Evolutionary conservation across 2,797 vertebrate species (phyloP).

Genomic region (Moxostoma hubbsi): DNA sequence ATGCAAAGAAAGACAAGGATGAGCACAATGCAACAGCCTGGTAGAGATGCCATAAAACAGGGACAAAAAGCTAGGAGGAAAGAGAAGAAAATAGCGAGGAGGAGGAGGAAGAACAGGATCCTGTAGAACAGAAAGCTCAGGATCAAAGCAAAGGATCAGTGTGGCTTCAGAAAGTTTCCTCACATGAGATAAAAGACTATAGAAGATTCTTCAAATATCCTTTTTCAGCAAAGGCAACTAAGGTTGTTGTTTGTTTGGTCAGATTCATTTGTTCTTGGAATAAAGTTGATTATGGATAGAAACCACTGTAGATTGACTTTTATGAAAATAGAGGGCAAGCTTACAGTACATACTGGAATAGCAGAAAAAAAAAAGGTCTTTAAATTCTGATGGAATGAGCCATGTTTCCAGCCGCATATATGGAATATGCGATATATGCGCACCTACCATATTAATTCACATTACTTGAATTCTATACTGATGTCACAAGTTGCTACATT

Average conservation of each 20-base stretch:
- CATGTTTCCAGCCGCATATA: no score
- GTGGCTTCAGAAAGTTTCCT: constrained; percentile 37
- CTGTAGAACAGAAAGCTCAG: constrained; percentile 33
- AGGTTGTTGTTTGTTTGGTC: constrained; percentile 19
- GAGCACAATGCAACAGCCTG: background rate
- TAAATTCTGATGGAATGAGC: no score
- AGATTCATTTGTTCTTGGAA: background rate
- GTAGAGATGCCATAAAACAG: background rate
- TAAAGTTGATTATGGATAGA: constrained; percentile 9
- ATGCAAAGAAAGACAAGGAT: background rate
- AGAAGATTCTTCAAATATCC: constrained; percentile 33
- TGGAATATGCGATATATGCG: no score
- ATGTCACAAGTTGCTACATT: no score
- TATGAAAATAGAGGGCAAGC: no score
- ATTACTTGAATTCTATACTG: no score
- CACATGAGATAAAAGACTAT: constrained; percentile 28
- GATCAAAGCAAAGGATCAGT: constrained; percentile 40
- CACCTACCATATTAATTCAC: no score
- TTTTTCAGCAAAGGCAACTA: constrained; percentile 13
- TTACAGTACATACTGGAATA: no score
- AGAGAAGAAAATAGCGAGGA: background rate
- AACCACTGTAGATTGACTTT: background rate
- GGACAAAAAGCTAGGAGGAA: background rate
- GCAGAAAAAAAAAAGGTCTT: no score
- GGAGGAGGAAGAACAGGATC: constrained; percentile 16